Evolutionary conservation across 2,888 invertebrate genomes (phyloP), one percentile per base, ranked within the genome.

Genomic region (Eudasyphora cyanicolor): DNA sequence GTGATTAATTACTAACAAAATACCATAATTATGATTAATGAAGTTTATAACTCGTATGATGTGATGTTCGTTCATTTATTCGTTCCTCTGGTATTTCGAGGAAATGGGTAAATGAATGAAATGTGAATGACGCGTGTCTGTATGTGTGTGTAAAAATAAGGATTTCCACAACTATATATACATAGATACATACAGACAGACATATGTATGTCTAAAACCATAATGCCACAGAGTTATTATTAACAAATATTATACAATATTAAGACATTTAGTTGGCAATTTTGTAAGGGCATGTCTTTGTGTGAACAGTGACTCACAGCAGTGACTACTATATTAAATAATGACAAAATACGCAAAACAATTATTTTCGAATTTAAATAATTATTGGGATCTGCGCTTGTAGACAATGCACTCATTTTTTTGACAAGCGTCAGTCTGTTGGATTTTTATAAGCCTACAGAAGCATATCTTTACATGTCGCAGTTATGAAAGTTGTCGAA

Each of bases 21-120:
- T 77, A 45, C 69, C 35, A 75, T 83, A 80, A 80, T 80, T 80
- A 83, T 80, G 80, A 83, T 83, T 71, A 83, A 83, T 83, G 82
- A 77, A 74, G 19, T 57, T 29, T 78, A 75, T 74, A 42, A 69
- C 38, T 51, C 24, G 21, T 45, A 67, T 24, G 38, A 38, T 57
- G 10, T 51, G n/a, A n/a, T n/a, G n/a, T 21, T 73, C 71, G 27
- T 67, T 54, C 27, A 29, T 24, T 8, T 73, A n/a, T n/a, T n/a
- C n/a, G n/a, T n/a, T n/a, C n/a, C n/a, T n/a, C n/a, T n/a, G n/a
- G n/a, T n/a, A n/a, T n/a, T n/a, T n/a, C 2, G 57, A 24, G 24
- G 14, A 32, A 62, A 45, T n/a, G 71, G 24, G 27, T 64, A n/a
- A 35, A 38, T 7, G 45, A 67, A 62, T 29, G 67, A 69, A 38